A percentile compares a stretch with the other conserved stretches of the same genome.
phyloP scores from a whole-genome alignment of 1,140 invertebrate genomes.

The Drosophila mayri region DNA sequence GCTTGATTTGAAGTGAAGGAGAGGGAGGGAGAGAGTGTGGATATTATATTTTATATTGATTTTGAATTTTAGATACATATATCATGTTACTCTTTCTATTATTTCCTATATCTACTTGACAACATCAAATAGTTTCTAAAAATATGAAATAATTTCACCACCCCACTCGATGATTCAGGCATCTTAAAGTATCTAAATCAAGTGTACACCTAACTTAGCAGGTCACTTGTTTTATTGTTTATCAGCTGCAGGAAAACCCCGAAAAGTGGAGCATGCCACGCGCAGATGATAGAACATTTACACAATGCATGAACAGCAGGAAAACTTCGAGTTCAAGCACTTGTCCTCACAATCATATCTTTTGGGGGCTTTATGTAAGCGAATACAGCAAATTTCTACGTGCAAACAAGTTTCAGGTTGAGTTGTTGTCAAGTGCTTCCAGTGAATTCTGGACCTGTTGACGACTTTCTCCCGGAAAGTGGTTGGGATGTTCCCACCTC shows the following conservation, averaged over 20 bases:
- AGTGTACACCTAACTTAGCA: slow-evolving; percentile 12
- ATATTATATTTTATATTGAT: not conserved
- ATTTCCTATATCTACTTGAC: not conserved
- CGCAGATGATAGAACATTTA: slow-evolving; percentile 38
- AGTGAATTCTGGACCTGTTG: slow-evolving; percentile 44
- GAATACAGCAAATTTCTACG: slow-evolving; percentile 4
- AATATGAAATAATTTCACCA: slow-evolving; percentile 6
- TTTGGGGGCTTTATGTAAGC: slow-evolving; percentile 33
- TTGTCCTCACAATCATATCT: slow-evolving; percentile 42
- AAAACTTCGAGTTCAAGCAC: slow-evolving; percentile 4
- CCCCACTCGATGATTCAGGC: slow-evolving; percentile 1
- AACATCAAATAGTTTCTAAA: not conserved
- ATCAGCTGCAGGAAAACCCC: slow-evolving; percentile 24
- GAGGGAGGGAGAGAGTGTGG: not conserved
- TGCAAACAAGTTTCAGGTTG: slow-evolving; percentile 26
- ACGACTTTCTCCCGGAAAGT: slow-evolving; percentile 30
- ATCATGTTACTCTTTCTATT: too few species aligned
- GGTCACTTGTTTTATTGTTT: slow-evolving; percentile 12
- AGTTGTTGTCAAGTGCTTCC: slow-evolving; percentile 17
- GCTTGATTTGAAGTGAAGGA: not conserved
- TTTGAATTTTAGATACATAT: not conserved
- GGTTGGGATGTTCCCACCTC: slow-evolving; percentile 11
- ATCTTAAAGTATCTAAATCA: slow-evolving; percentile 13
- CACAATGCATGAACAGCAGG: slow-evolving; percentile 26
- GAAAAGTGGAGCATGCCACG: slow-evolving; percentile 8